These are phyloP conservation scores for Callyntrura guangdongensis DNA, from an alignment of 2,888 invertebrate species.

Conservation along the genomic window DNA sequence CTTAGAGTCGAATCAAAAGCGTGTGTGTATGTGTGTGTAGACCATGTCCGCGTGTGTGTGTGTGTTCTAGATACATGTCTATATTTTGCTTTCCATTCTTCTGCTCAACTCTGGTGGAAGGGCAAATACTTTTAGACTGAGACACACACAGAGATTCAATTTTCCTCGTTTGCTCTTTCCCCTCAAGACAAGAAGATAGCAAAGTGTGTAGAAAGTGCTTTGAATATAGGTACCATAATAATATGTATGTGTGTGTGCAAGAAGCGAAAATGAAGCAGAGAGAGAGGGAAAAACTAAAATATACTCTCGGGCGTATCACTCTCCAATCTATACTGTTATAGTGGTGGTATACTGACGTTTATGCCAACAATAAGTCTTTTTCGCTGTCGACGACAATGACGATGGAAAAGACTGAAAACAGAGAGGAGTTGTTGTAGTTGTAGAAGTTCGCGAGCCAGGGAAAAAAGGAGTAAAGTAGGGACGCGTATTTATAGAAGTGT, in stretches of 20 bases:
- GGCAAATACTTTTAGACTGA: constrained; percentile 53
- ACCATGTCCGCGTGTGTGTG: neutral
- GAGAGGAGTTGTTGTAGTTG: neutral
- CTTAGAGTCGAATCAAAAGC: no score
- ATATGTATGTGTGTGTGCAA: neutral
- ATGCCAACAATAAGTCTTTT: constrained; percentile 54
- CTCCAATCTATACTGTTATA: neutral
- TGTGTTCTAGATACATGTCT: neutral
- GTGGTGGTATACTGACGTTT: neutral
- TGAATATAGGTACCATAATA: neutral
- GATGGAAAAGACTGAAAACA: neutral
- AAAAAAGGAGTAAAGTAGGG: neutral
- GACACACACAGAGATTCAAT: constrained; percentile 57
- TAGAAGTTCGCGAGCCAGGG: no score
- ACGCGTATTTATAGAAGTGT: neutral
- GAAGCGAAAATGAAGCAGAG: neutral
- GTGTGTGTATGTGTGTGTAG: neutral
- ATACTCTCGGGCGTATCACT: neutral
- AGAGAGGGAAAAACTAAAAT: neutral
- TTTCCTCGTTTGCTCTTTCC: constrained; percentile 57
- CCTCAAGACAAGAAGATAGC: constrained; percentile 27
- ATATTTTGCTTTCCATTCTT: neutral
- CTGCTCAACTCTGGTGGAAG: constrained; percentile 57
- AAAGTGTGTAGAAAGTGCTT: neutral
- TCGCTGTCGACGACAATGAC: constrained; percentile 42